Evolutionary conservation across 1,140 invertebrate species (phyloP).

Genomic region (Drosophila aff.): DNA sequence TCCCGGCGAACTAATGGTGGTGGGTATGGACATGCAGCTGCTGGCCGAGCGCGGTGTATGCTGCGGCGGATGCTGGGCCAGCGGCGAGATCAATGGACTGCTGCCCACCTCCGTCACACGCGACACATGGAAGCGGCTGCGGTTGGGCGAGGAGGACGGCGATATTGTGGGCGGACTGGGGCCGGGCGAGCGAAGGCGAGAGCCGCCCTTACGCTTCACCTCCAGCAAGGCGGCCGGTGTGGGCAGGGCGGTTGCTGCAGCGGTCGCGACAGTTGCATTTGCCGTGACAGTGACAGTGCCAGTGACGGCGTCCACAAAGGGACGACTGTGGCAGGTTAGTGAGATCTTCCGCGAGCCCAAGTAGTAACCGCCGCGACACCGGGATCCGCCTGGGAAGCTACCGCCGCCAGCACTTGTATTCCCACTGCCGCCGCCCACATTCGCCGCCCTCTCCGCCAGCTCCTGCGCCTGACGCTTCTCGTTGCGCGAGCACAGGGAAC

Average conservation of each 20-base stretch:
- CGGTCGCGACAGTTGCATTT: slow-evolving; percentile 36
- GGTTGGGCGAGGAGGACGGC: slow-evolving; percentile 89
- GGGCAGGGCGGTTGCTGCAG: slow-evolving; percentile 66
- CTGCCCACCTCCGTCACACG: slow-evolving; percentile 85
- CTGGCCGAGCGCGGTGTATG: slow-evolving; percentile 59
- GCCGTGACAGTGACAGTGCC: slow-evolving; percentile 68
- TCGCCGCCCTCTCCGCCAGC: slow-evolving; percentile 78
- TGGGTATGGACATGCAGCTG: slow-evolving; percentile 79
- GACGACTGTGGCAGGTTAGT: slow-evolving; percentile 85
- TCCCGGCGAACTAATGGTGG: slow-evolving; percentile 47
- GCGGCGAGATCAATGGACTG: slow-evolving; percentile 76
- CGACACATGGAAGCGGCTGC: slow-evolving; percentile 87
- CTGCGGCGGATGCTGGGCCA: slow-evolving; percentile 60
- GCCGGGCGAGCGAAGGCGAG: slow-evolving; percentile 88
- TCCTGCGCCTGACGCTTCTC: slow-evolving; percentile 84
- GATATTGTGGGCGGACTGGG: slow-evolving; percentile 89
- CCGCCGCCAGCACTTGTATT: slow-evolving; percentile 22
- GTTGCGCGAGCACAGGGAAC: slow-evolving; percentile 86
- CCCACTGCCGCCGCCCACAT: slow-evolving; percentile 48
- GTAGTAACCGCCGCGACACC: slow-evolving; percentile 85
- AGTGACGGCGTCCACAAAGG: slow-evolving; percentile 67
- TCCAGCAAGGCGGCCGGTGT: slow-evolving; percentile 79
- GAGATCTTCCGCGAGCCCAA: slow-evolving; percentile 88
- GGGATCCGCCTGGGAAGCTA: slow-evolving; percentile 35
- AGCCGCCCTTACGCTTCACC: slow-evolving; percentile 86